Evolutionary conservation across 2,888 invertebrate genomes (phyloP), one percentile per base, ranked within the genome.

Genomic region (Drosophila mimetica): DNA sequence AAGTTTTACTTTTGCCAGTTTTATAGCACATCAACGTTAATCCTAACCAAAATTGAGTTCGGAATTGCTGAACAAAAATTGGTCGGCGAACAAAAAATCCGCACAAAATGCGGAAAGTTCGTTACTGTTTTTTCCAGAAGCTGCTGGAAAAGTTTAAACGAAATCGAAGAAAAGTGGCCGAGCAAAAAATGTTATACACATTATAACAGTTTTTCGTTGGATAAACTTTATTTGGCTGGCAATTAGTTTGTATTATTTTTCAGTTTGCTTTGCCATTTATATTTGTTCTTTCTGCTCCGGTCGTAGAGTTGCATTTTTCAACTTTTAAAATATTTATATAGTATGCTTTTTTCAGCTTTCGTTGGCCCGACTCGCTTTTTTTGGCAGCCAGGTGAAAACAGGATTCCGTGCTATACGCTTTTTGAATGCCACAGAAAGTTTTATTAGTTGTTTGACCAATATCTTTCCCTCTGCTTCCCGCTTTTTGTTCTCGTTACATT

Each of bases 181-280:
- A 37, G 20, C 14, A 52, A 55, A 57, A 51, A 66, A 11, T 44
- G 34, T 28, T 61, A 46, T 61, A 58, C 51, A 57, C 64, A 74
- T 66, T 57, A 70, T 75, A 52, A 42, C 58, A 60, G 61, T 61
- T 69, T 72, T 86, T 83, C 64, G 58, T 52, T 79, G 59, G 60
- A 53, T 75, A 81, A 82, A 87, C 80, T 82, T 82, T 82, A 76
- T 79, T 82, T 70, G 59, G 41, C 34, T 54, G 75, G 72, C 88
- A 82, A 82, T 87, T 87, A 82, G 88, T 75, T 87, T 71, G 72
- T 61, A 76, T 82, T 79, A 71, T 88, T 88, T 88, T 88, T 50
- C 60, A 69, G 57, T 76, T 78, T 72, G 18, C 39, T n/a, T 20
- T 64, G 30, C 48, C 37, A 30, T 70, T 52, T 65, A 47, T 54